These are phyloP conservation scores for Mobula hypostoma DNA, from an alignment of 2,113 vertebrate genomes.

Conservation along the genomic window DNA sequence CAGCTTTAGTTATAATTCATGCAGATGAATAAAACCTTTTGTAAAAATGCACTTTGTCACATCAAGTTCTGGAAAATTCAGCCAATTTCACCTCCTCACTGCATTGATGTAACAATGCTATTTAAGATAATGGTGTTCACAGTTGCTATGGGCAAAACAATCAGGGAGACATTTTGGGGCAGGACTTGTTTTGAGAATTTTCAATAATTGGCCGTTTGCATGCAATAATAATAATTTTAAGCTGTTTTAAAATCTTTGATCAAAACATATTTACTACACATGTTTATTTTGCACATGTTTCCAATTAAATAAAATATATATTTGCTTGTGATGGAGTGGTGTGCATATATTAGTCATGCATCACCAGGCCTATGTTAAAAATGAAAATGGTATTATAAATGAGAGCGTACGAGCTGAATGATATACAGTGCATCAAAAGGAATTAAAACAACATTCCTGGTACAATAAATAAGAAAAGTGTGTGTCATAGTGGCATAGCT, in stretches of 20 bases:
- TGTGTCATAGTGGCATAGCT: no score
- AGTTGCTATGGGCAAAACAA: neutral
- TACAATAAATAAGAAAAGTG: neutral
- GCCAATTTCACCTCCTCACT: neutral
- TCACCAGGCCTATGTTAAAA: neutral
- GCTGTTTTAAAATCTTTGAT: neutral
- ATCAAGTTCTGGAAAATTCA: neutral
- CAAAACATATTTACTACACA: neutral
- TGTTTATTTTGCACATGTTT: conserved; percentile 10
- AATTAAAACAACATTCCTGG: neutral
- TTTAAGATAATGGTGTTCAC: neutral
- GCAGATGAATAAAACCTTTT: neutral
- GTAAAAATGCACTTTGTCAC: neutral
- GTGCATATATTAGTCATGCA: neutral
- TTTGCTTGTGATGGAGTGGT: neutral
- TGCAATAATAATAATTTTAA: neutral
- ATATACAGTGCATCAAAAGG: no score
- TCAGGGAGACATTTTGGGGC: neutral
- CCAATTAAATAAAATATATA: neutral
- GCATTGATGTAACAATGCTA: neutral
- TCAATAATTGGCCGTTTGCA: neutral
- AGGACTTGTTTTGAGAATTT: neutral
- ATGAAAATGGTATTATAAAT: neutral
- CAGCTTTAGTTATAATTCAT: no score
- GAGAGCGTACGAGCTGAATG: no score